Percentiles rank a stretch among this genome's conserved stretches.
Conservation (phyloP, 2,888 invertebrate genomes). For the Kryphioiulus occultus region DNA sequence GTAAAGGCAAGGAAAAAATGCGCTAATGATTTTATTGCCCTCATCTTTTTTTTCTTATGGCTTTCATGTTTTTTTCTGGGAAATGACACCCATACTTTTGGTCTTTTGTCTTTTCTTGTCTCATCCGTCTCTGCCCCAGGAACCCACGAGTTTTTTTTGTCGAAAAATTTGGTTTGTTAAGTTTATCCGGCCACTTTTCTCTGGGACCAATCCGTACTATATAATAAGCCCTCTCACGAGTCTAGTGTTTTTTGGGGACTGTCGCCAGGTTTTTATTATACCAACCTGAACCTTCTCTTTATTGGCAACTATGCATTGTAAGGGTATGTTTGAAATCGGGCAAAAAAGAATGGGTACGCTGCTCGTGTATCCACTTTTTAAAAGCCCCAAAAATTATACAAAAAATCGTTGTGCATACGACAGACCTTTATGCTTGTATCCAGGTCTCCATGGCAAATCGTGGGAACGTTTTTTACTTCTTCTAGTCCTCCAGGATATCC, state of each 20-base stretch:
- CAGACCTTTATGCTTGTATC: not conserved
- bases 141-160: not conserved
- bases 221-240: slow-evolving; percentile 11
- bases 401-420: not conserved
- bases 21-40: slow-evolving; percentile 44
- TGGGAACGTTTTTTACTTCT: not conserved
- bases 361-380: not conserved
- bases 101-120: not conserved
- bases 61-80: not conserved
- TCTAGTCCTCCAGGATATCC: not conserved
- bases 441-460: no score
- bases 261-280: slow-evolving; percentile 35
- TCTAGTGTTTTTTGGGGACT: slow-evolving; percentile 27
- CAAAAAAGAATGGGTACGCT: slow-evolving; percentile 2
- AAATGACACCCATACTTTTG: slow-evolving; percentile 27
- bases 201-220: not conserved
- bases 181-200: slow-evolving; percentile 37
- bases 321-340: not conserved
- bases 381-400: not conserved
- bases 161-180: not conserved
- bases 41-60: slow-evolving; percentile 21
- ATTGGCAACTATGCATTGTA: not conserved
- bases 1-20: slow-evolving; percentile 3
- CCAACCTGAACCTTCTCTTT: not conserved
- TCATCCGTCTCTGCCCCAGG: not conserved